A percentile compares a stretch with the other conserved stretches of the same genome.
Conservation (phyloP, 2,797 vertebrate genomes). For the Chaetophractus vellerosus region DNA sequence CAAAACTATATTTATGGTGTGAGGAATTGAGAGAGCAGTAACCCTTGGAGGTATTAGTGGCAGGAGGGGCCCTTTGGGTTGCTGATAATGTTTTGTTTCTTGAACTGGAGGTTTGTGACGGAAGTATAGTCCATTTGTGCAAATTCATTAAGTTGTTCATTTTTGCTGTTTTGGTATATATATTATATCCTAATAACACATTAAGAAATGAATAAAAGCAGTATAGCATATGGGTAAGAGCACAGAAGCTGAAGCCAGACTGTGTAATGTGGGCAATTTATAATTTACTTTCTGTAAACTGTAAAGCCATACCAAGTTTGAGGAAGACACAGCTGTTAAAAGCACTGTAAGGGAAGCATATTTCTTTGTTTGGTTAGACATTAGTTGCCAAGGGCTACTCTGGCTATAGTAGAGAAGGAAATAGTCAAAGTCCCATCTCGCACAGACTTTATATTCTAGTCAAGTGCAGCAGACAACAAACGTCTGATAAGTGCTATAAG, state of each 20-base stretch:
- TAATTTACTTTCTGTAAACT: background rate
- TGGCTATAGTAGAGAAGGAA: too few species aligned
- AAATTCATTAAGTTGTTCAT: background rate
- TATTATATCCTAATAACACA: background rate
- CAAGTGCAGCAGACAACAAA: too few species aligned
- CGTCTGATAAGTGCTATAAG: too few species aligned
- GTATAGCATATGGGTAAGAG: background rate
- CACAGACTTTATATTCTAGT: too few species aligned
- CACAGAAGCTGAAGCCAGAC: background rate
- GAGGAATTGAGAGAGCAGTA: background rate
- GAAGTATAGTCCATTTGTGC: background rate
- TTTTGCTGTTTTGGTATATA: background rate
- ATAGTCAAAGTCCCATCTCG: too few species aligned
- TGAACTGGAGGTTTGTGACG: background rate
- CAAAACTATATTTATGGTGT: background rate
- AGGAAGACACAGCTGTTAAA: too few species aligned
- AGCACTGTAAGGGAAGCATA: too few species aligned
- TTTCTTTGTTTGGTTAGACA: too few species aligned
- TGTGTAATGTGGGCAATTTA: background rate
- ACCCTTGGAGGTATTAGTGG: background rate
- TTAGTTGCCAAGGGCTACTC: too few species aligned
- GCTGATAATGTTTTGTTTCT: background rate
- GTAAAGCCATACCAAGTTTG: too few species aligned
- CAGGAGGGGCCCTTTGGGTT: background rate
- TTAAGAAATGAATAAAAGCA: background rate